These are phyloP conservation scores for Pantherophis alleghaniensis DNA, from an alignment of 2,797 vertebrate species.

Conservation along the genomic window DNA sequence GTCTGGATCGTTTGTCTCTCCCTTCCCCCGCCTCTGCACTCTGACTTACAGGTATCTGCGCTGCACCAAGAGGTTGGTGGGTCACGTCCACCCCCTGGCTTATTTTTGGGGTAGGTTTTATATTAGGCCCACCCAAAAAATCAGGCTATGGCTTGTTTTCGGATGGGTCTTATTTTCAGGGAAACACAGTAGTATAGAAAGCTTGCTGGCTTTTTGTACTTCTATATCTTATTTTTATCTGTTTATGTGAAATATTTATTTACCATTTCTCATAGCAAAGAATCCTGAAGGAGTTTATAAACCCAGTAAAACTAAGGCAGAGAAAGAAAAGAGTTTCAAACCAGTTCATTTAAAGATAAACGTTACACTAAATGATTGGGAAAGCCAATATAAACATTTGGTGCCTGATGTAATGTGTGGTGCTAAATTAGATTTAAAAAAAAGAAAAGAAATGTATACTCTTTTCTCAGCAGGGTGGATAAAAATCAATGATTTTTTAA, in stretches of 20 bases:
- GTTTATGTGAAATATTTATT: neutral
- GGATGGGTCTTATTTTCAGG: too few relatives aligned
- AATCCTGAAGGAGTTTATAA: neutral
- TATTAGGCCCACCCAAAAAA: too few relatives aligned
- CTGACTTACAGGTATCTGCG: too few relatives aligned
- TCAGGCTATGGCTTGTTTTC: too few relatives aligned
- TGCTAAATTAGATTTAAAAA: neutral
- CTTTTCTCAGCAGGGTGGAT: too few relatives aligned
- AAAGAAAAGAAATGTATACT: neutral
- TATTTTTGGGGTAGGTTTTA: too few relatives aligned
- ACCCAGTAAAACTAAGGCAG: neutral
- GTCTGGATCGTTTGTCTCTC: too few relatives aligned
- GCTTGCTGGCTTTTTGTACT: neutral
- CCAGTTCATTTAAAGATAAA: neutral
- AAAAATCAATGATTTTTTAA: too few relatives aligned
- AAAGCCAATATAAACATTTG: neutral
- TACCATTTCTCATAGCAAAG: neutral
- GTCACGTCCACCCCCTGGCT: too few relatives aligned
- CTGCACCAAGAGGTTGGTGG: too few relatives aligned
- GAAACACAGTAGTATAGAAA: neutral
- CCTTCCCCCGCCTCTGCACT: too few relatives aligned
- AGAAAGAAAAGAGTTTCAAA: neutral
- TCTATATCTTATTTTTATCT: neutral
- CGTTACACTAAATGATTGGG: neutral
- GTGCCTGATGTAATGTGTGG: neutral